phyloP scores from a whole-genome alignment of 1,140 invertebrate genomes.

The Ceratina japonica region DNA sequence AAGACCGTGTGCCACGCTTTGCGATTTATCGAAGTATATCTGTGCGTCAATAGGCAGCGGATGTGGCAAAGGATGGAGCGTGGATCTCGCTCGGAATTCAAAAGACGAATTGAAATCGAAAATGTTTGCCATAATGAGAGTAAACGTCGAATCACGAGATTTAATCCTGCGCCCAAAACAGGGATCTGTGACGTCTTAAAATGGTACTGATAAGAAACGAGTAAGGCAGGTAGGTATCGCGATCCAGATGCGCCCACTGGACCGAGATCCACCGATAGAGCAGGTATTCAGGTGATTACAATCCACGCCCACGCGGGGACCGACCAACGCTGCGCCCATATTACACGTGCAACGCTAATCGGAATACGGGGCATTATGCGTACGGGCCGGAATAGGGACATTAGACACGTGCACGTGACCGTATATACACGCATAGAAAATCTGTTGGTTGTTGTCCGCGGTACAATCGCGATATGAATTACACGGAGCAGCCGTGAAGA shows the following conservation, averaged over 20 bases:
- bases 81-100: too few species aligned
- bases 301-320: conserved; percentile 54
- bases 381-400: conserved; percentile 55
- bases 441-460: conserved; percentile 26
- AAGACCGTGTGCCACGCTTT: neutral
- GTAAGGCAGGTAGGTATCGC: neutral
- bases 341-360: conserved; percentile 62
- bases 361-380: conserved; percentile 52
- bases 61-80: too few species aligned
- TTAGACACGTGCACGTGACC: conserved; percentile 58
- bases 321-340: conserved; percentile 49
- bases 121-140: neutral
- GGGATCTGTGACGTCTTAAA: neutral
- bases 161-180: neutral
- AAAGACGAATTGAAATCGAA: too few species aligned
- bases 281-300: conserved; percentile 60
- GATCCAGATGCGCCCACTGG: conserved; percentile 45
- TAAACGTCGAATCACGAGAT: neutral
- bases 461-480: conserved; percentile 52
- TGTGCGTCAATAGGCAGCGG: neutral
- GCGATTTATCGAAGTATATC: conserved; percentile 25
- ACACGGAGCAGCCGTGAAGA: conserved; percentile 52
- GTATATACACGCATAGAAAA: conserved; percentile 14
- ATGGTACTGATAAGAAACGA: neutral
- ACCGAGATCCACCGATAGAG: conserved; percentile 53